Evolutionary conservation across 1,140 invertebrate species (phyloP), one percentile per base, ranked within the genome.

Genomic region (Habropoda laboriosa): DNA sequence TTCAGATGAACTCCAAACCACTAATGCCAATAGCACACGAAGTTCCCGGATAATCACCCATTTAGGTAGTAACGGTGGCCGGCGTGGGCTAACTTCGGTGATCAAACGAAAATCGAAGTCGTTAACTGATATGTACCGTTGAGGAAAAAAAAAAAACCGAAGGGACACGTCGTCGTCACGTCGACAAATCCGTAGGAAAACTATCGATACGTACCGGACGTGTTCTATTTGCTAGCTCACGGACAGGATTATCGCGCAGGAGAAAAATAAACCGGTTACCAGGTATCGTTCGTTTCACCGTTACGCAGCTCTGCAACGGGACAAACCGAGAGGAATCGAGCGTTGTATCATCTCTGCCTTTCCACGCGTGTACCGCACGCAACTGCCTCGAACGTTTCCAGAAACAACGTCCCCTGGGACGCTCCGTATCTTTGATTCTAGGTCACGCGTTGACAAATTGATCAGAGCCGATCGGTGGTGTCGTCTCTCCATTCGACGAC

Each of bases 391-490:
- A 49, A 80, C 72, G 80, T 80, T 82, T 42, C 84, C 74, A 78
- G 68, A 81, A 86, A 86, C 78, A 49, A 13, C 49, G 55, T 49
- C 83, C 80, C 84, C 8, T 45, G 84, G 74, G 81, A 79, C 73
- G n/a, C n/a, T n/a, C 78, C 78, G 81, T 79, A 83, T 86, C 84
- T 86, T 87, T 81, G 84, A 86, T 86, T 81, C 70, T 81, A 60
- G 84, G 81, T 86, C 85, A 83, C 70, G 70, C 85, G 81, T 81
- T 87, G 85, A 87, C 84, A 83, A 87, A 87, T 87, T 86, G 84
- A 87, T 86, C 84, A 81, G 80, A 86, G 85, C 63, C 77, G 84
- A 87, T 86, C 84, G 78, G 80, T 82, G 85, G 64, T 73, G 64
- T 60, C 6, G 47, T 51, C 66, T 77, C 66, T 77, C 66, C 32